Conservation (phyloP, 2,888 invertebrate genomes). For the Sisyra nigra region DNA sequence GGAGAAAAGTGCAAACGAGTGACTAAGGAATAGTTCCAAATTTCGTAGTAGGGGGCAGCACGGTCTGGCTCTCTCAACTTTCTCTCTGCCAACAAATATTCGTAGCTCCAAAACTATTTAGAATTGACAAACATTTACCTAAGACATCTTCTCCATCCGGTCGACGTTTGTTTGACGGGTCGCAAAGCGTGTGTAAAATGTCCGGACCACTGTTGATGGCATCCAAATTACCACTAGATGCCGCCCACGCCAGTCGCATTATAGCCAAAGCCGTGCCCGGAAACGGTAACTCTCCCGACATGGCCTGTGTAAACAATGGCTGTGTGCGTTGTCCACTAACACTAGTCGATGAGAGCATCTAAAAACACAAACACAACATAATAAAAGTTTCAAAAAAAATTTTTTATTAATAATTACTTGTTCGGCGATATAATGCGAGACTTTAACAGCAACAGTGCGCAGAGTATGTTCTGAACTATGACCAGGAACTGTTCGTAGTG, state of each 20-base stretch:
- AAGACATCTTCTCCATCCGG: slow-evolving; percentile 52
- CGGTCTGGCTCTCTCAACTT: no score
- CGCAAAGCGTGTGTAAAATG: slow-evolving; percentile 45
- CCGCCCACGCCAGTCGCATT: slow-evolving; percentile 64
- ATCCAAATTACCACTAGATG: slow-evolving; percentile 50
- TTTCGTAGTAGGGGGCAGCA: no score
- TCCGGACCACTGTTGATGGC: slow-evolving; percentile 41
- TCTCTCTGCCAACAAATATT: no score
- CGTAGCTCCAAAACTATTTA: no score
- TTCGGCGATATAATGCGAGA: slow-evolving; percentile 67
- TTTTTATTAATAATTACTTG: slow-evolving; percentile 17
- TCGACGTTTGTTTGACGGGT: slow-evolving; percentile 35
- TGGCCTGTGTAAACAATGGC: slow-evolving; percentile 35
- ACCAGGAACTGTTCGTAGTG: slow-evolving; percentile 68
- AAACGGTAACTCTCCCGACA: slow-evolving; percentile 56
- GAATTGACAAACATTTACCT: no score
- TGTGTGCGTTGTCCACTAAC: slow-evolving; percentile 31
- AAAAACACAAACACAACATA: slow-evolving; percentile 1
- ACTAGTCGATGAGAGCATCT: slow-evolving; percentile 28
- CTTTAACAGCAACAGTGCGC: slow-evolving; percentile 64
- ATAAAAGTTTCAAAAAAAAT: slow-evolving; percentile 8
- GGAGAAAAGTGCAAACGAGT: no score
- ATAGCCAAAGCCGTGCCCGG: slow-evolving; percentile 54
- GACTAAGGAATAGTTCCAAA: no score
- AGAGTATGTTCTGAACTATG: slow-evolving; percentile 60